These are phyloP conservation scores for Prenolepis imparis DNA, from an alignment of 2,888 invertebrate genomes.

Conservation along the genomic window DNA sequence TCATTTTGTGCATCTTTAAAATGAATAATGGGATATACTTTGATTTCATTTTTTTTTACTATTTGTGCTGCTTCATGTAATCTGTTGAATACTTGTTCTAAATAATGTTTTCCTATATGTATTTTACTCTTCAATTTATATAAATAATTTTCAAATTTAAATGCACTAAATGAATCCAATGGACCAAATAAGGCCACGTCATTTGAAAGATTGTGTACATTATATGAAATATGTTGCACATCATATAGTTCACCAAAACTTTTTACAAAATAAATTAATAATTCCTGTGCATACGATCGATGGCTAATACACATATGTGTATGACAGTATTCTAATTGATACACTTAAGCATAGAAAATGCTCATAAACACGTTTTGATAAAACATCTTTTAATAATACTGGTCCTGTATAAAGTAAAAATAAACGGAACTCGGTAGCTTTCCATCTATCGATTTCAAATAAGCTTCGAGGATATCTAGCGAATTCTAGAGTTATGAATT, in stretches of 20 bases:
- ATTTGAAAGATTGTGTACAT: constrained; percentile 23
- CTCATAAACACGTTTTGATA: neutral
- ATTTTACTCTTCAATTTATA: constrained; percentile 27
- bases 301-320: neutral
- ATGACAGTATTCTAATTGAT: constrained; percentile 18
- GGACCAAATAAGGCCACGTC: constrained; percentile 11
- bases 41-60: neutral
- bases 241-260: constrained; percentile 25
- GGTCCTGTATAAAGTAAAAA: neutral
- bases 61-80: neutral
- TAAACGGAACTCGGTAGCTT: neutral
- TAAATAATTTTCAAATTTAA: constrained; percentile 35
- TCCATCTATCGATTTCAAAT: constrained; percentile 11
- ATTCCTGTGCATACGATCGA: constrained; percentile 19
- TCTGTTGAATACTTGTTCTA: constrained; percentile 12
- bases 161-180: constrained; percentile 19
- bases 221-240: constrained; percentile 13
- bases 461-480: constrained; percentile 23
- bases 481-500: constrained; percentile 11
- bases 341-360: constrained; percentile 25
- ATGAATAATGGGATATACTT: constrained; percentile 6
- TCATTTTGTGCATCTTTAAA: neutral
- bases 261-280: constrained; percentile 21
- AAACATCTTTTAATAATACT: constrained; percentile 4
- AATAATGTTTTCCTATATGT: constrained; percentile 23